phyloP scores from a whole-genome alignment of 2,888 invertebrate genomes.

The Dromius quadrimaculatus region DNA sequence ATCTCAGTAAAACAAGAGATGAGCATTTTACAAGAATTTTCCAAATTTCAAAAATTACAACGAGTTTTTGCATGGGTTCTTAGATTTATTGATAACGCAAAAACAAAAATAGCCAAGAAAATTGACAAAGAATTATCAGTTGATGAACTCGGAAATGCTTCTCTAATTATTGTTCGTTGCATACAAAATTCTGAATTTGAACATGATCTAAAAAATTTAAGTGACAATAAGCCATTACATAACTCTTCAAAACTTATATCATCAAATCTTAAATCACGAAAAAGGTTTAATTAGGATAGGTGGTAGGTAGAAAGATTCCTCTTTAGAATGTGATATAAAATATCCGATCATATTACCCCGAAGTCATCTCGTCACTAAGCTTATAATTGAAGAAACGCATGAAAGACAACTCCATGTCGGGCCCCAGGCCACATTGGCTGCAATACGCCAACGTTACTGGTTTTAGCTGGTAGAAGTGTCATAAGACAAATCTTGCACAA shows the following conservation, averaged over 20 bases:
- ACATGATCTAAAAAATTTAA: background rate
- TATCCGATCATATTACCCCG: background rate
- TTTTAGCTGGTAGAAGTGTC: no score
- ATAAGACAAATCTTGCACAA: background rate
- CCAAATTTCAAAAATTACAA: background rate
- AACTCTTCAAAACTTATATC: background rate
- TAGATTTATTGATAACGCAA: background rate
- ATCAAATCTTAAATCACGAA: constrained; percentile 1
- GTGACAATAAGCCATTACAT: background rate
- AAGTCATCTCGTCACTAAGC: constrained; percentile 4
- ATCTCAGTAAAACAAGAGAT: background rate
- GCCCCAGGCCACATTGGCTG: constrained; percentile 4
- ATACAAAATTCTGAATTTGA: background rate
- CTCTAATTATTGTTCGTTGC: background rate
- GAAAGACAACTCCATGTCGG: background rate
- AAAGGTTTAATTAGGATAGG: constrained; percentile 7
- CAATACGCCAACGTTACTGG: no score
- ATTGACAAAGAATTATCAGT: background rate
- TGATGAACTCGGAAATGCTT: background rate
- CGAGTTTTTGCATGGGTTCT: background rate
- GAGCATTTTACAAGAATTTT: background rate
- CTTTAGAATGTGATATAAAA: background rate
- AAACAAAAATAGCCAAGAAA: background rate
- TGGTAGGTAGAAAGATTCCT: background rate
- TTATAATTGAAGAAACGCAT: background rate